phyloP scores from a whole-genome alignment of 2,888 invertebrate genomes.

The Chymomyza fuscimana region DNA sequence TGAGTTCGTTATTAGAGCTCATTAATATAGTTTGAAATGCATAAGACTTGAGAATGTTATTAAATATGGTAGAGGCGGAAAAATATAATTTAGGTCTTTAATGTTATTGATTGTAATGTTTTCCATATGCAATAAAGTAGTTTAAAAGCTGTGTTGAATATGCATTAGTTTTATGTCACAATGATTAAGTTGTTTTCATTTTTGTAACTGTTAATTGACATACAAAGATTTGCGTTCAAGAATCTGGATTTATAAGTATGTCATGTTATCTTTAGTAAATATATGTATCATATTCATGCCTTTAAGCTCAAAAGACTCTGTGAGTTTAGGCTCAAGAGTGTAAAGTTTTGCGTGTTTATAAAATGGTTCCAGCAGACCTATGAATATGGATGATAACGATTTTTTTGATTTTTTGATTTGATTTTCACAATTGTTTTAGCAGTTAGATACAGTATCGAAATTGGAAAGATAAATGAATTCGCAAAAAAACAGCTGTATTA shows the following conservation, averaged over 20 bases:
- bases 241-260: background rate
- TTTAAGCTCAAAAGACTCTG: too few species aligned
- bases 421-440: too few species aligned
- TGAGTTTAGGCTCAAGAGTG: too few species aligned
- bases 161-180: background rate
- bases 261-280: background rate
- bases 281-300: too few species aligned
- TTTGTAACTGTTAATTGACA: background rate
- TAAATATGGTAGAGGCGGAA: background rate
- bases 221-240: background rate
- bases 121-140: background rate
- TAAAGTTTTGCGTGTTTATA: too few species aligned
- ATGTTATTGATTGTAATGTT: background rate
- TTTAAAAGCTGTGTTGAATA: background rate
- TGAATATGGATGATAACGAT: too few species aligned
- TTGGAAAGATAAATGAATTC: too few species aligned
- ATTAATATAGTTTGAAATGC: background rate
- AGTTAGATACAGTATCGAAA: too few species aligned
- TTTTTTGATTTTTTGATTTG: too few species aligned
- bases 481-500: too few species aligned
- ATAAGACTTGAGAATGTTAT: background rate
- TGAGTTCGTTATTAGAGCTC: background rate
- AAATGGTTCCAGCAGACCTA: too few species aligned
- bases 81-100: background rate
- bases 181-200: background rate